Conservation (phyloP, 2,888 invertebrate species). For the Stomorhina lunata region DNA sequence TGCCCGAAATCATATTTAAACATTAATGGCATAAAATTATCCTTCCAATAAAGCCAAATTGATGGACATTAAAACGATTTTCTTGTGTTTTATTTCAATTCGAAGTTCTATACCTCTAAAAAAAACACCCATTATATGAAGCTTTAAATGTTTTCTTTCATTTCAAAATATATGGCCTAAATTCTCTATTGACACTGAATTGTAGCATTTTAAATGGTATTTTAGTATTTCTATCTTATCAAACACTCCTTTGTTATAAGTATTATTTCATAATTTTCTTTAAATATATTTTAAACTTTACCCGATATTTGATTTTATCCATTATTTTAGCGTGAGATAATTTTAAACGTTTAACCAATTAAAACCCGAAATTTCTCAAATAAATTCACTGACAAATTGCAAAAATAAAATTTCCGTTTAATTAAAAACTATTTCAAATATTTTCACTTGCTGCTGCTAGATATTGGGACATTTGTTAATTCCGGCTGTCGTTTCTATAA, state of each 20-base stretch:
- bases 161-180: no score
- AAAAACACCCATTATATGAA: no score
- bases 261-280: neutral
- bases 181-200: no score
- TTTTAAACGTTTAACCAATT: neutral
- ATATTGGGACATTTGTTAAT: conserved; percentile 12
- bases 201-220: neutral
- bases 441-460: conserved; percentile 30
- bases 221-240: neutral
- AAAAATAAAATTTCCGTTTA: conserved; percentile 41
- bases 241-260: neutral
- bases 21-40: no score
- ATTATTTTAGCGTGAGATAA: conserved; percentile 32
- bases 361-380: conserved; percentile 46
- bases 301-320: conserved; percentile 58
- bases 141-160: no score
- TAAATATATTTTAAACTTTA: conserved; percentile 5
- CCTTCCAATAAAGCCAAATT: no score
- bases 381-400: conserved; percentile 59
- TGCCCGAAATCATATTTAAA: no score
- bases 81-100: no score
- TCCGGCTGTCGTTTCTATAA: conserved; percentile 24
- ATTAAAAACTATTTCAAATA: conserved; percentile 22
- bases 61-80: no score
- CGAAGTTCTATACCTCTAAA: no score